Evolutionary conservation across 2,113 vertebrate genomes (phyloP).

Genomic region (Connochaetes taurinus): DNA sequence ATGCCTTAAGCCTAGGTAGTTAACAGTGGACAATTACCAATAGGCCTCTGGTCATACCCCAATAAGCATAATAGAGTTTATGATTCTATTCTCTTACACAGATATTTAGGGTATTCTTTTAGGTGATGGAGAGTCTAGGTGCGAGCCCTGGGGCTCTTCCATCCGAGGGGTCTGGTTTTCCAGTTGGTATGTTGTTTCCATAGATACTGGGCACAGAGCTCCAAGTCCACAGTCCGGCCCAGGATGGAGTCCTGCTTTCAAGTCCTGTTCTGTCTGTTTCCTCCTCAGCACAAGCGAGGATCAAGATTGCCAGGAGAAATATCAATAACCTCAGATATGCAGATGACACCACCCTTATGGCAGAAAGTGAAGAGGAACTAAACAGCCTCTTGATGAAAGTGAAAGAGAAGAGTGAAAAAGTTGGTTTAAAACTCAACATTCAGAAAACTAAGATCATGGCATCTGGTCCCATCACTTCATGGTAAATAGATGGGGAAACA

Average conservation of each 20-base stretch:
- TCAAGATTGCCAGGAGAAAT: not conserved
- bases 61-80: not conserved
- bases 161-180: not conserved
- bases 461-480: not conserved
- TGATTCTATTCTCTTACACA: not conserved
- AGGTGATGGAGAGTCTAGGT: not conserved
- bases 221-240: not conserved
- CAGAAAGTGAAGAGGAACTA: not conserved
- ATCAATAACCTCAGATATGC: not conserved
- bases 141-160: not conserved
- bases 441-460: not conserved
- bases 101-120: not conserved
- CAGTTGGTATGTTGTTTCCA: not conserved
- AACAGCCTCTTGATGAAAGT: not conserved
- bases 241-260: not conserved
- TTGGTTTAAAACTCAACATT: not conserved
- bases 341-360: not conserved
- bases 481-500: not conserved
- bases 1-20: not conserved
- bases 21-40: not conserved
- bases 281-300: not conserved
- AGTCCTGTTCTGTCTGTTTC: not conserved
- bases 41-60: not conserved
- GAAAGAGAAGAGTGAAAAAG: not conserved
- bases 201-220: not conserved